Percentiles rank a stretch among this genome's conserved stretches.
These are phyloP conservation scores for Fragum sueziense DNA, from an alignment of 2,888 invertebrate genomes.

Conservation along the genomic window DNA sequence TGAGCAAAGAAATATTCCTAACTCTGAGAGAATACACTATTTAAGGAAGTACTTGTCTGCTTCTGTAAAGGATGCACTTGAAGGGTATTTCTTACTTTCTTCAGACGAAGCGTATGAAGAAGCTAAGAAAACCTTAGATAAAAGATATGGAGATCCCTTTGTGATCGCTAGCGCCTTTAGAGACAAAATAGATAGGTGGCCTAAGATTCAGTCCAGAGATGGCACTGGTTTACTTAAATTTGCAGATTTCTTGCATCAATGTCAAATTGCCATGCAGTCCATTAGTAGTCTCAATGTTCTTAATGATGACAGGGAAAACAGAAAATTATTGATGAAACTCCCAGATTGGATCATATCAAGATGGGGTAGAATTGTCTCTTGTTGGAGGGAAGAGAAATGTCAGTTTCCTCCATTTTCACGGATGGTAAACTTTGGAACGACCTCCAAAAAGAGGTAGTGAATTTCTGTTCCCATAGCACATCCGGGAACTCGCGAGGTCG, in stretches of 20 bases:
- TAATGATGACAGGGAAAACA: conserved; percentile 42
- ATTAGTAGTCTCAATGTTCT: conserved; percentile 23
- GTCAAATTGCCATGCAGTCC: conserved; percentile 36
- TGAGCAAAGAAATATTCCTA: conserved; percentile 24
- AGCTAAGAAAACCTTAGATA: conserved; percentile 44
- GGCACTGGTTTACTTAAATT: conserved; percentile 30
- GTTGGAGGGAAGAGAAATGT: conserved; percentile 11
- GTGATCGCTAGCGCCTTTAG: conserved; percentile 45
- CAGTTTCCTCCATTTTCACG: conserved; percentile 38
- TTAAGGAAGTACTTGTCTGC: conserved; percentile 28
- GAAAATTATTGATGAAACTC: conserved; percentile 40
- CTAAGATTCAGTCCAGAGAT: conserved; percentile 37
- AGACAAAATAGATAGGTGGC: conserved; percentile 55
- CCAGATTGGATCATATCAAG: conserved; percentile 38
- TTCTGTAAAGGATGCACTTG: conserved; percentile 19
- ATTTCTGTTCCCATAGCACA: no score
- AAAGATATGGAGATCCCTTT: conserved; percentile 51
- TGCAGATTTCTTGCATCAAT: conserved; percentile 43
- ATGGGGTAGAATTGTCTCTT: conserved; percentile 36
- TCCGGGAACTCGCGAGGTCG: no score
- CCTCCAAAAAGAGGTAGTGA: no score
- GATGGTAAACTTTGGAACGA: no score
- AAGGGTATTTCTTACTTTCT: no score
- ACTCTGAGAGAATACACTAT: conserved; percentile 33
- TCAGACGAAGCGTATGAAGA: conserved; percentile 26